Percentiles rank a stretch among this genome's conserved stretches.
phyloP scores from a whole-genome alignment of 2,888 invertebrate genomes.

The Pandemis cinnamomeana region DNA sequence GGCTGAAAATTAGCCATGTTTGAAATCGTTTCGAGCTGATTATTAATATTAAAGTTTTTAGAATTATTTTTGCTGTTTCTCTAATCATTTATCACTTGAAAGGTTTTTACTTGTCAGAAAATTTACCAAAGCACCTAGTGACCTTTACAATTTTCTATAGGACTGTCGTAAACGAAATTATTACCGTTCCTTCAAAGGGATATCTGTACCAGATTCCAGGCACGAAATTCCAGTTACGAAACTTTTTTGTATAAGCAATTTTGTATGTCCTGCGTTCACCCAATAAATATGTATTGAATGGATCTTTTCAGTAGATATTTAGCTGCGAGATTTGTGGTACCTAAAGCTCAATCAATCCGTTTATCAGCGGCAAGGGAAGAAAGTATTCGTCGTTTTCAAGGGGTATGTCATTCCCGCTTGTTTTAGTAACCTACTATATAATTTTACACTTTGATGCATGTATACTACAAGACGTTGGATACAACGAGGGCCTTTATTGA shows the following conservation, averaged over 20 bases:
- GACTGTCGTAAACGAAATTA: slow-evolving; percentile 27
- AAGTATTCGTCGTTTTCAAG: not conserved
- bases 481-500: no score
- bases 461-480: no score
- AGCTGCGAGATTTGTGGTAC: not conserved
- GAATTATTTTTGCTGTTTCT: not conserved
- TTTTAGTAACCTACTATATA: not conserved
- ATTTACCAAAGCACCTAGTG: not conserved
- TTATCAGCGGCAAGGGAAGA: no score
- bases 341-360: not conserved
- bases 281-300: slow-evolving; percentile 24
- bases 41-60: not conserved
- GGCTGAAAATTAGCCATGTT: not conserved
- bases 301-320: slow-evolving; percentile 15
- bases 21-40: not conserved
- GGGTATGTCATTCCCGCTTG: not conserved
- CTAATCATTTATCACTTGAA: not conserved
- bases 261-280: slow-evolving; percentile 19
- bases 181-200: slow-evolving; percentile 25
- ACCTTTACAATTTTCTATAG: slow-evolving; percentile 7
- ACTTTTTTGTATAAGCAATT: slow-evolving; percentile 24
- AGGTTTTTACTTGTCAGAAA: not conserved
- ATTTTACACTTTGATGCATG: not conserved
- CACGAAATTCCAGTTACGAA: slow-evolving; percentile 28
- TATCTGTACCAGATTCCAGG: slow-evolving; percentile 21